phyloP scores from a whole-genome alignment of 92 coral and sea anemone species.

The Montipora capitata region DNA sequence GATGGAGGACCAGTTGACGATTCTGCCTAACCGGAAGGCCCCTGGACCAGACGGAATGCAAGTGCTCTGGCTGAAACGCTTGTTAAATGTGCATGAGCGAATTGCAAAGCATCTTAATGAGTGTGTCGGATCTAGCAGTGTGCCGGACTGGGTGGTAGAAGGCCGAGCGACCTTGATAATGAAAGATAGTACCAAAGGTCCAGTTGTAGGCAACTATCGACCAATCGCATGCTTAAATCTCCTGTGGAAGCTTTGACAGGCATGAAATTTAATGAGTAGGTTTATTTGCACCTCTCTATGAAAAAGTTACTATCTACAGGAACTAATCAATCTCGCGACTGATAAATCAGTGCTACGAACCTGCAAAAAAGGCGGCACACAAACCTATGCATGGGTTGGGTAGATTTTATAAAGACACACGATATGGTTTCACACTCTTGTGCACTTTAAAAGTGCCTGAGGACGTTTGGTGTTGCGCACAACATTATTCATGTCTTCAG shows the following conservation, averaged over 20 bases:
- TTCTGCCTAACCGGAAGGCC: no score
- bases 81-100: constrained; percentile 14
- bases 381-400: neutral
- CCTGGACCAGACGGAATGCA: no score
- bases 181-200: neutral
- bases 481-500: no score
- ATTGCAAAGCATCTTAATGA: constrained; percentile 5
- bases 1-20: no score
- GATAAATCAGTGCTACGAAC: neutral
- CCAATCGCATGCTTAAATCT: constrained; percentile 13
- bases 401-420: neutral
- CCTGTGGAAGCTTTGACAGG: neutral
- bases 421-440: neutral
- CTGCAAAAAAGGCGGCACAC: neutral
- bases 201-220: constrained; percentile 6
- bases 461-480: no score
- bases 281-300: neutral
- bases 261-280: neutral
- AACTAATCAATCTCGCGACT: neutral
- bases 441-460: no score
- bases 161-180: constrained; percentile 13
- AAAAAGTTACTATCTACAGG: neutral
- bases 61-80: neutral
- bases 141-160: constrained; percentile 14
- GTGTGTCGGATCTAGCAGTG: neutral